Evolutionary conservation across 2,113 vertebrate species (phyloP).

Genomic region (Globicephala melas): DNA sequence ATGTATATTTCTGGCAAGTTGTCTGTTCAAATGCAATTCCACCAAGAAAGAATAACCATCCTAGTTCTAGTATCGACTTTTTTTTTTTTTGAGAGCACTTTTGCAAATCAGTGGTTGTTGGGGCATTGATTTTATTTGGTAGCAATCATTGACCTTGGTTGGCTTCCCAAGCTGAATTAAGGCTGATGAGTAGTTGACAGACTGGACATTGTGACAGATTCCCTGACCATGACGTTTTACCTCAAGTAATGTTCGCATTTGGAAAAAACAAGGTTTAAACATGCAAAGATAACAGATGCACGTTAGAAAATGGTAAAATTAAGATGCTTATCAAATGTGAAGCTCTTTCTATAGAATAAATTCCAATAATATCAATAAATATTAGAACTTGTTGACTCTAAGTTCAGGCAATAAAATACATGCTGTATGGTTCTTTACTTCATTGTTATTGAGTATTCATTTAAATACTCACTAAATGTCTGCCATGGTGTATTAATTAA

Average conservation of each 20-base stretch:
- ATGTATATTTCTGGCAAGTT: not conserved
- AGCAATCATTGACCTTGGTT: not conserved
- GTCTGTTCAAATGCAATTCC: not conserved
- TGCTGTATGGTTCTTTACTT: not conserved
- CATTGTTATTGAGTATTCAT: not conserved
- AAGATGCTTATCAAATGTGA: not conserved
- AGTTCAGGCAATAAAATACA: not conserved
- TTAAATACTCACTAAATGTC: not conserved
- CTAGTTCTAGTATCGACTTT: not conserved
- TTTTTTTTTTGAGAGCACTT: not conserved
- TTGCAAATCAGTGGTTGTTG: not conserved
- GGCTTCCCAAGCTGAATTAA: not conserved
- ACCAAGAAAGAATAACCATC: not conserved
- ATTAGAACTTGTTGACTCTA: not conserved
- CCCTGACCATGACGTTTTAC: not conserved
- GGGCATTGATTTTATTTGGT: conserved; percentile 6
- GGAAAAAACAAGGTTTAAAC: not conserved
- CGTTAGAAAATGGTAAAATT: not conserved
- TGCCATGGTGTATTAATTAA: not conserved
- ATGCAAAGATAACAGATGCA: not conserved
- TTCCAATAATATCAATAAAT: not conserved
- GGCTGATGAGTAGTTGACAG: not conserved
- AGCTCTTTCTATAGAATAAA: not conserved
- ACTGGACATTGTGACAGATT: not conserved
- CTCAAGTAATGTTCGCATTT: not conserved